Percentiles rank a stretch among this genome's conserved stretches.
These are phyloP conservation scores for Drosophila robusta DNA, from an alignment of 2,888 invertebrate genomes.

Conservation along the genomic window DNA sequence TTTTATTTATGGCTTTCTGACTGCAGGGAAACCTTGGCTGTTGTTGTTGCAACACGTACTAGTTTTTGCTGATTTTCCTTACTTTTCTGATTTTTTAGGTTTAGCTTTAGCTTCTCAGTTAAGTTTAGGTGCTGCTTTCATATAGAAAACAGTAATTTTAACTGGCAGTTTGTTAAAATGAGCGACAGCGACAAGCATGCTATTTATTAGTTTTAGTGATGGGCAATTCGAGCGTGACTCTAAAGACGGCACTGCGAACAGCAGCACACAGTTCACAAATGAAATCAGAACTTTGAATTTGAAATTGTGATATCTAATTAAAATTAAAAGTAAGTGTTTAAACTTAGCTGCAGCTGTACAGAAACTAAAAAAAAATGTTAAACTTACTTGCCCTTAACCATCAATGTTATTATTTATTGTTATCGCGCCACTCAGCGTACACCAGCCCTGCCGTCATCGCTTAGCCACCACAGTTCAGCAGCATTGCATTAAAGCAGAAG, in stretches of 20 bases:
- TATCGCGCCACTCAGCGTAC: not conserved
- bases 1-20: not conserved
- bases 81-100: not conserved
- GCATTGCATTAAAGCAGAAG: not conserved
- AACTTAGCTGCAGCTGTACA: too few species aligned
- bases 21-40: not conserved
- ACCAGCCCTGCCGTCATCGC: constrained; percentile 3
- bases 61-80: not conserved
- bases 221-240: constrained; percentile 5
- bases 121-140: constrained; percentile 1
- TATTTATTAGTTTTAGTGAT: constrained; percentile 13
- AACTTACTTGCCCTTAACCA: too few species aligned
- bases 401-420: not conserved
- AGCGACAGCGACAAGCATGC: constrained; percentile 11
- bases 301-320: not conserved
- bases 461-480: constrained; percentile 1
- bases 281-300: not conserved
- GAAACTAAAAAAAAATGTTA: too few species aligned
- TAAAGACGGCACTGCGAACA: not conserved
- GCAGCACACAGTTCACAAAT: not conserved
- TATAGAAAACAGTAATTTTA: not conserved
- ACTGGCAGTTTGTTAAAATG: constrained; percentile 15
- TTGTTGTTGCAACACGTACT: too few species aligned
- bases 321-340: not conserved
- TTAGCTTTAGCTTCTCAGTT: not conserved